These are phyloP conservation scores for Drosophila aff. DNA, from an alignment of 1,140 invertebrate species.

Conservation along the genomic window DNA sequence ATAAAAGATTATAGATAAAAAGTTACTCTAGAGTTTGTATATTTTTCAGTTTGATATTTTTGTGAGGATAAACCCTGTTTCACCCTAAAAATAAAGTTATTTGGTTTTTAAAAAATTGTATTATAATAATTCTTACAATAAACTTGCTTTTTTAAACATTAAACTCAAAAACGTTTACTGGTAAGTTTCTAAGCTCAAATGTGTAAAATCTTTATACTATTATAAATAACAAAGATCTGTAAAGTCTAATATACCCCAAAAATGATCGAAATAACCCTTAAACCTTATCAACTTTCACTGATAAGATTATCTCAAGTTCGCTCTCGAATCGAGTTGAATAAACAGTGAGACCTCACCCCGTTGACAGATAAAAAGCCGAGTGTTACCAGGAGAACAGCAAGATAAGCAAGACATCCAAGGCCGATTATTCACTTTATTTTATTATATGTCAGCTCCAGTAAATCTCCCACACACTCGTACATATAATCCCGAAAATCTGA, in stretches of 20 bases:
- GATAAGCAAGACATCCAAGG: slow-evolving; percentile 13
- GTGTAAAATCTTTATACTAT: background rate
- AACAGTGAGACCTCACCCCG: background rate
- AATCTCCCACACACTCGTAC: slow-evolving; percentile 70
- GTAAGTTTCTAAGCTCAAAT: background rate
- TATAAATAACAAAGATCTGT: background rate
- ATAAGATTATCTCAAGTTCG: slow-evolving; percentile 39
- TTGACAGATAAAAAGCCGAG: slow-evolving; percentile 36
- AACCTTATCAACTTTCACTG: slow-evolving; percentile 2
- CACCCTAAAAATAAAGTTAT: background rate
- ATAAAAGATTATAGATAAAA: background rate
- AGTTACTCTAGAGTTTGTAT: too few species aligned
- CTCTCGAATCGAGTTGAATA: background rate
- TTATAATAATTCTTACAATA: background rate
- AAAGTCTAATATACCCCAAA: background rate
- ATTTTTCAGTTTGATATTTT: background rate
- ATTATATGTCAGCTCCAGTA: slow-evolving; percentile 69
- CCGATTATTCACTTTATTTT: slow-evolving; percentile 43
- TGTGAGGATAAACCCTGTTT: background rate
- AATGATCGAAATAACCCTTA: background rate
- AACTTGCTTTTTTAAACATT: background rate
- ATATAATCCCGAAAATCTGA: slow-evolving; percentile 61
- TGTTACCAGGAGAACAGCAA: slow-evolving; percentile 47
- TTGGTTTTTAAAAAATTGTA: background rate
- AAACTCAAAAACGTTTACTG: background rate